Conservation (phyloP, 2,113 vertebrate species). For the Erinaceus europaeus region DNA sequence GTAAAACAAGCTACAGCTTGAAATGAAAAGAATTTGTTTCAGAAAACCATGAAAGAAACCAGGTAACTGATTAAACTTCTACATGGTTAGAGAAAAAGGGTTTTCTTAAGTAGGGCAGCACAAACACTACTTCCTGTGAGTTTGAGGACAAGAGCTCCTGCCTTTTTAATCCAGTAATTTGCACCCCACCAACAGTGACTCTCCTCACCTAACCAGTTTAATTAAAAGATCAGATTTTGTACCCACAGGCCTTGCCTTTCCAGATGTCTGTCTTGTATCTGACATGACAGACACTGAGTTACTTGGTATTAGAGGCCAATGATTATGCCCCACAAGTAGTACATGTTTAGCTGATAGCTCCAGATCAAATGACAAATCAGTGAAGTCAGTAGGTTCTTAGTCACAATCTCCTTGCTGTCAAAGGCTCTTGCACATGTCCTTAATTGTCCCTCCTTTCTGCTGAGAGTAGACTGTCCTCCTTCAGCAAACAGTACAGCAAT, state of each 20-base stretch:
- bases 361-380: background rate
- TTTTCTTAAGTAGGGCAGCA: background rate
- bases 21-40: background rate
- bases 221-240: background rate
- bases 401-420: background rate
- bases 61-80: background rate
- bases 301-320: background rate
- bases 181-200: background rate
- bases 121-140: background rate
- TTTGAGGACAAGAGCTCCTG: background rate
- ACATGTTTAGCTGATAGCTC: background rate
- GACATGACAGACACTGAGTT: background rate
- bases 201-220: background rate
- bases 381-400: background rate
- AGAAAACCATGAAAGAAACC: background rate
- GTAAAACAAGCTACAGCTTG: background rate
- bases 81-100: background rate
- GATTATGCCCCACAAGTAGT: background rate
- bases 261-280: background rate
- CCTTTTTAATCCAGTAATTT: background rate
- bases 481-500: background rate
- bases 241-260: background rate
- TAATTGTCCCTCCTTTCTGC: background rate
- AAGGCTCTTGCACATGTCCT: background rate
- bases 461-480: background rate